Base-by-base conservation (phyloP, 1,140 invertebrate genomes). In the Eciton burchellii region DNA sequence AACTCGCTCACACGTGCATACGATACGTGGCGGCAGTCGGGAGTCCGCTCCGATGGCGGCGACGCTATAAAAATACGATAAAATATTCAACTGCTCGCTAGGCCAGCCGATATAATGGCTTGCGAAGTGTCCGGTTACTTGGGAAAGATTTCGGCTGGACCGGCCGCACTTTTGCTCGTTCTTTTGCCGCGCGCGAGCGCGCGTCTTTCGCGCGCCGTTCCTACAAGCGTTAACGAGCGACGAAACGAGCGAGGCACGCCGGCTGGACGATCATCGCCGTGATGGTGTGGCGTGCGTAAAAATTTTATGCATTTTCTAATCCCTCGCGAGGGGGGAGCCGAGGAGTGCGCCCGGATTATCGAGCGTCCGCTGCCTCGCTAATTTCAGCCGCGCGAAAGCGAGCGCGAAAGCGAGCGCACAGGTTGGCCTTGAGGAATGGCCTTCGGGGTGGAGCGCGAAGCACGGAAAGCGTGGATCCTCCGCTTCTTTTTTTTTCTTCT, bases 31-130 rank as follows among this genome's bases (percentile, higher is more conserved):
- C 45, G 49, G 47, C 54, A 79, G 59, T 57, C 47, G 43, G 65
- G 49, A 59, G 60, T 59, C 45, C 6, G 29, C 21, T 45, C 41
- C 24, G n/a, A 21, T 24, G 47, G 16, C 63, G 49, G 24, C 74
- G 72, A 77, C 19, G 65, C 63, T 68, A 62, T 83, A 85, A 85
- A 76, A 85, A 83, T 83, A 83, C 81, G 56, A 70, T 77, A 71
- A 85, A 85, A 83, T 85, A 83, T 77, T 85, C 72, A 47, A 49
- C n/a, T 43, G 62, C 56, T 77, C 52, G 60, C 71, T 83, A 71
- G 65, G 79, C 21, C 79, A 21, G 47, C 57, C 82, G 52, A 68
- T 77, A 76, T 49, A 68, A 79, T 79, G 54, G 60, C 16, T 24
- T 72, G 52, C 63, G 49, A 68, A 79, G 74, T 68, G 24, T 79